Percentiles rank a stretch among this genome's conserved stretches.
Evolutionary conservation across 1,140 invertebrate genomes (phyloP).

Genomic region (Cheumatopsyche charites): DNA sequence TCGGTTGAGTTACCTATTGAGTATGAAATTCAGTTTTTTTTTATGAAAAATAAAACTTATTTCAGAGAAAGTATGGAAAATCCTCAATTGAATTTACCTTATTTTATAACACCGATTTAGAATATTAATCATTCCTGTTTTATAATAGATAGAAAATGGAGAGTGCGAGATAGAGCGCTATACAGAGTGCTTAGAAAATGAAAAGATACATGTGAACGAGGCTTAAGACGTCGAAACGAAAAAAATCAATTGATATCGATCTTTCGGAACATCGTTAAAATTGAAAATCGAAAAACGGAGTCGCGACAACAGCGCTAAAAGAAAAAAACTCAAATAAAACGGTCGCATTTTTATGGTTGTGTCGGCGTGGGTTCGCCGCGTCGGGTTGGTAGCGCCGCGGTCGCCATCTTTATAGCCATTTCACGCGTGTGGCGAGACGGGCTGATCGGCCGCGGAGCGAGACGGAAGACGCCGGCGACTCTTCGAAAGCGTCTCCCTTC

Average conservation of each 20-base stretch:
- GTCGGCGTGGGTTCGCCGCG: not conserved
- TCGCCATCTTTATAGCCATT: slow-evolving; percentile 35
- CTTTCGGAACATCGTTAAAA: slow-evolving; percentile 48
- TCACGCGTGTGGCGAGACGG: slow-evolving; percentile 8
- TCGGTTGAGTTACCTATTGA: too few species aligned
- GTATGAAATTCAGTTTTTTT: too few species aligned
- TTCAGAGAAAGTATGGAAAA: too few species aligned
- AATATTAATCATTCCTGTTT: too few species aligned
- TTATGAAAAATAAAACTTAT: too few species aligned
- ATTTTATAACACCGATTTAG: too few species aligned
- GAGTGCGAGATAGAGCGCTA: too few species aligned
- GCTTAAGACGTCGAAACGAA: slow-evolving; percentile 55
- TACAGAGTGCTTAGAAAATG: slow-evolving; percentile 54
- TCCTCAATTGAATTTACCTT: too few species aligned
- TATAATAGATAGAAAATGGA: too few species aligned
- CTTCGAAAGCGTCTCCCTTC: not conserved
- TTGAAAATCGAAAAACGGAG: too few species aligned
- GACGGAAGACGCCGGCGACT: slow-evolving; percentile 13
- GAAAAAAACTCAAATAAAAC: slow-evolving; percentile 44
- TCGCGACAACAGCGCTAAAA: too few species aligned
- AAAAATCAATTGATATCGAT: slow-evolving; percentile 61
- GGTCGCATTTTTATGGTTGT: slow-evolving; percentile 33
- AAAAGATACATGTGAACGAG: slow-evolving; percentile 56
- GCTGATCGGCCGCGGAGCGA: slow-evolving; percentile 3
- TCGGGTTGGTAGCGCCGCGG: slow-evolving; percentile 8